Percentiles rank a stretch among this genome's conserved stretches.
phyloP scores from a whole-genome alignment of 2,888 invertebrate species.

The Trichacis sp. region DNA sequence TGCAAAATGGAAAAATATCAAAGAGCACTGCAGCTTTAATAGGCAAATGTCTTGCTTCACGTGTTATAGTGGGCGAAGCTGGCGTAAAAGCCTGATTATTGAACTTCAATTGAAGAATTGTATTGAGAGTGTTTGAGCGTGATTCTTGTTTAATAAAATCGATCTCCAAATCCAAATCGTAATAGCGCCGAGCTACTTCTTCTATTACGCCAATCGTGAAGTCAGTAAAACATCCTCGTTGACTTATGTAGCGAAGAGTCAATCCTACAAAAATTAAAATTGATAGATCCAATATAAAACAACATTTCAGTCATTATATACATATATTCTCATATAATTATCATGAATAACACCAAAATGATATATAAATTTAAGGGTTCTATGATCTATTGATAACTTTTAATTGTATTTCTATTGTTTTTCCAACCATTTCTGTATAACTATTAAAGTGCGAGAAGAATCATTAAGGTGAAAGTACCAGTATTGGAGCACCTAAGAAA shows the following conservation, averaged over 20 bases:
- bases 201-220: slow-evolving; percentile 97
- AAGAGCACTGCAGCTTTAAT: slow-evolving; percentile 91
- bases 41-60: slow-evolving; percentile 89
- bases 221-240: slow-evolving; percentile 92
- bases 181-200: slow-evolving; percentile 92
- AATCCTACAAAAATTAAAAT: slow-evolving; percentile 73
- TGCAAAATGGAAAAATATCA: slow-evolving; percentile 97
- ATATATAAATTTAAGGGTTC: no score
- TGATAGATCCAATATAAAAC: no score
- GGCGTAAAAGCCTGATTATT: slow-evolving; percentile 92
- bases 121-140: slow-evolving; percentile 91
- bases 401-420: no score
- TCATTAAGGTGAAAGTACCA: no score
- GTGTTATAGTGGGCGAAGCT: slow-evolving; percentile 85
- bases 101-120: slow-evolving; percentile 93
- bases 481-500: no score
- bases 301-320: no score
- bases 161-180: slow-evolving; percentile 94
- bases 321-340: no score
- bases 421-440: no score
- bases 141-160: slow-evolving; percentile 89
- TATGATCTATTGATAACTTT: no score
- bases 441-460: no score
- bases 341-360: no score
- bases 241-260: slow-evolving; percentile 93